Evolutionary conservation across 2,797 vertebrate genomes (phyloP).

Genomic region (Malurus leucopterus): DNA sequence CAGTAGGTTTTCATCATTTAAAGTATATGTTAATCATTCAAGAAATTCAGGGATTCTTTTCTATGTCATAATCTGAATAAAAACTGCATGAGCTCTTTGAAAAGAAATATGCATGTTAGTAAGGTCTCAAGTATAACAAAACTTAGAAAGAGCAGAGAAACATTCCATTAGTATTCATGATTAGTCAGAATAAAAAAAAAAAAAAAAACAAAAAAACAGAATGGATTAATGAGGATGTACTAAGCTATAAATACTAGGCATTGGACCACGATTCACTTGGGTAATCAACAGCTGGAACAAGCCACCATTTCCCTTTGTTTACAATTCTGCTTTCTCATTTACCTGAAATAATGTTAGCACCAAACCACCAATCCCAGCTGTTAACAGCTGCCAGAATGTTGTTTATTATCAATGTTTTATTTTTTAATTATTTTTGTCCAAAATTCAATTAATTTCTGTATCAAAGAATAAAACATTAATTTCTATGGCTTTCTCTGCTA

Average conservation of each 20-base stretch:
- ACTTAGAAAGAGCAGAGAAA: background rate
- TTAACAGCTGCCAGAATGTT: background rate
- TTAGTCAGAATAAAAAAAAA: background rate
- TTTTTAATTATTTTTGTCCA: background rate
- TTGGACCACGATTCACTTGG: background rate
- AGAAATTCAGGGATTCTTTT: background rate
- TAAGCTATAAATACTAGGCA: background rate
- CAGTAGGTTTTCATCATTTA: background rate
- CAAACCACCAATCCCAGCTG: background rate
- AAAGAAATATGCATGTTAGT: background rate
- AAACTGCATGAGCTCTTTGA: background rate
- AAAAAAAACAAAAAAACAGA: background rate
- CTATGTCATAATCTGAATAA: background rate
- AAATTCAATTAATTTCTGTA: background rate
- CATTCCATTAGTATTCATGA: background rate
- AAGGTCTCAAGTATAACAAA: background rate
- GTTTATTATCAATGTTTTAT: background rate
- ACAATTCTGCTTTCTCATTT: constrained; percentile 21
- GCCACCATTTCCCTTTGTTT: constrained; percentile 9
- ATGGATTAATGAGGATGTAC: background rate
- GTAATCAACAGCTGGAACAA: background rate
- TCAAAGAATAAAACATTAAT: background rate
- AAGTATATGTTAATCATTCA: background rate
- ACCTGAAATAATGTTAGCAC: constrained; percentile 8
- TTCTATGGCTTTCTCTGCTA: background rate